A percentile compares a stretch with the other conserved stretches of the same genome.
Conservation (phyloP, 2,888 invertebrate species). For the Synanthedon andrenaeformis region DNA sequence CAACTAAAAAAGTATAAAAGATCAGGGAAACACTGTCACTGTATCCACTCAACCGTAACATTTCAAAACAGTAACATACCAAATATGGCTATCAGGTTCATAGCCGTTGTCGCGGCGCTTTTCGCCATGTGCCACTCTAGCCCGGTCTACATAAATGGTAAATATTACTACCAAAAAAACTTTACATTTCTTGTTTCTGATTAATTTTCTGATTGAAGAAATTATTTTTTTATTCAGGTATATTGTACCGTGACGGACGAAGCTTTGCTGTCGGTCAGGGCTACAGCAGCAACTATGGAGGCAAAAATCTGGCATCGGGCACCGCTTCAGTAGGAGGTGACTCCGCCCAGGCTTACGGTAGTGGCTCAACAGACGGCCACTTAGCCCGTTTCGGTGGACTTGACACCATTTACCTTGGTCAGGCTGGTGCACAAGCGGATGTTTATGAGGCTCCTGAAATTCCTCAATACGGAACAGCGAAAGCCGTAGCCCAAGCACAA, state of each 20-base stretch:
- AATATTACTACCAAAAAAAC: slow-evolving; percentile 12
- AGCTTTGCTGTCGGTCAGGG: slow-evolving; percentile 38
- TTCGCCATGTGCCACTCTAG: slow-evolving; percentile 43
- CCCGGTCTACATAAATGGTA: slow-evolving; percentile 49
- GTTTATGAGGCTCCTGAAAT: slow-evolving; percentile 20
- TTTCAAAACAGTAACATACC: slow-evolving; percentile 22
- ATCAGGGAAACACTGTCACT: slow-evolving; percentile 65
- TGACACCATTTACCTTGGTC: slow-evolving; percentile 26
- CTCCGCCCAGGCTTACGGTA: slow-evolving; percentile 30
- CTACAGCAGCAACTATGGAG: slow-evolving; percentile 28
- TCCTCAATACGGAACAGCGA: slow-evolving; percentile 18
- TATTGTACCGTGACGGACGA: slow-evolving; percentile 44
- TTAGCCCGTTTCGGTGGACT: slow-evolving; percentile 26
- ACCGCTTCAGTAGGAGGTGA: slow-evolving; percentile 30
- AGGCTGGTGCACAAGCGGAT: slow-evolving; percentile 31
- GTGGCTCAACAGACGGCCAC: slow-evolving; percentile 18
- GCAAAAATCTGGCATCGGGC: slow-evolving; percentile 29
- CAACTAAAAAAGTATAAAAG: slow-evolving; percentile 43
- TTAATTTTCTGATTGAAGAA: not conserved
- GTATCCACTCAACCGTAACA: slow-evolving; percentile 50
- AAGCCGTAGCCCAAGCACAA: slow-evolving; percentile 19
- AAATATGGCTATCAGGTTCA: slow-evolving; percentile 49
- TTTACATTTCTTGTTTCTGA: not conserved
- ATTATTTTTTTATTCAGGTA: slow-evolving; percentile 21
- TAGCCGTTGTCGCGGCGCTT: slow-evolving; percentile 41